Evolutionary conservation across 2,888 invertebrate species (phyloP), one percentile per base, ranked within the genome.

Genomic region (Oxyteleia sp.): DNA sequence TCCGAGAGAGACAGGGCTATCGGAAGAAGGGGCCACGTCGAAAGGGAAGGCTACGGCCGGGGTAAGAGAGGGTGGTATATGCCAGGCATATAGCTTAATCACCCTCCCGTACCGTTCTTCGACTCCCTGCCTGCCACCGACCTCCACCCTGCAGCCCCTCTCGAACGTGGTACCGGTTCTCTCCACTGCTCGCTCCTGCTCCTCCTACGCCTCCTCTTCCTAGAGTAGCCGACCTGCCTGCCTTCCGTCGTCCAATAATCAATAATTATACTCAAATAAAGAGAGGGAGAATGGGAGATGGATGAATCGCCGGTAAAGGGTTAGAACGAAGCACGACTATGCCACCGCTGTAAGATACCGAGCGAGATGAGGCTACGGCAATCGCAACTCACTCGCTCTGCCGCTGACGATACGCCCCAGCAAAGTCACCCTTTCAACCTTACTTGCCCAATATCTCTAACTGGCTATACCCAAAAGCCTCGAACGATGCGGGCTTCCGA

Each of bases 261-360:
- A 94, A 95, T 95, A 94, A 95, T 94, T 94, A 94, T 94, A 94
- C 94, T 94, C 94, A 94, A 94, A 95, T 94, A 94, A 94, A 94
- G 94, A 94, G 94, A 94, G 91, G 91, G 90, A 89, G 89, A 84
- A 84, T 74, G 91, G 89, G 88, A 89, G 91, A 90, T 88, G 90
- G 91, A 90, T 89, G 90, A 89, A 91, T 89, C 88, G 89, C 90
- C 89, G 90, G 90, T 90, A 91, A 92, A 92, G 92, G 92, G 91
- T 92, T 90, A 88, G 87, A 88, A 88, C 87, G 87, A 86, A 88
- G 86, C 86, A 85, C 86, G 88, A 88, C 87, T 88, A 87, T 79
- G 84, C 86, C 87, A 88, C 85, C 88, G 89, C 88, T 71, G 81
- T 90, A 91, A 91, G 91, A 91, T 90, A 91, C 87, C 87, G 86